Evolutionary conservation across 2,888 invertebrate genomes (phyloP), one percentile per base, ranked within the genome.

Genomic region (Drosophila maculinotata): DNA sequence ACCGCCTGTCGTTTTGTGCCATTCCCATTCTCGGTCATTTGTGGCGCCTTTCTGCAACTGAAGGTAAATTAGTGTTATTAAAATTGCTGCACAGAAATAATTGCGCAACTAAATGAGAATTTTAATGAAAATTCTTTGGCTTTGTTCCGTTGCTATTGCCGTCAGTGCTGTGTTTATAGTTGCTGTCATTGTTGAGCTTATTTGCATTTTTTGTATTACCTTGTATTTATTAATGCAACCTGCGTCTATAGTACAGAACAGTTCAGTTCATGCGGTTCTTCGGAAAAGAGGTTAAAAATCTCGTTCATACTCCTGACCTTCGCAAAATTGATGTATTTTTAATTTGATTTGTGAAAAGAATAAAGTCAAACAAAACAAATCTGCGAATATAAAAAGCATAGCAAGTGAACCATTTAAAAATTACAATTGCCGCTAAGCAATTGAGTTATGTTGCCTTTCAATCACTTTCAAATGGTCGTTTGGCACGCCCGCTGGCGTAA

Each of bases 61-160:
- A 51, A 84, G 84, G 85, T 75, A 87, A 87, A 84, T 81, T 87
- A 87, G 81, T 81, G 78, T 87, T 81, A 87, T 86, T 88, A 88
- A 86, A 88, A 87, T 87, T 69, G 78, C 65, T 85, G 78, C 85
- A 78, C 72, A 69, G 70, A 73, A 85, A 76, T 87, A 82, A 87
- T 81, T 87, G 87, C 79, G 60, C 70, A 74, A 71, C 76, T 87
- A 74, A 83, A 82, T 83, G 82, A 87, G 72, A 79, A 71, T 79
- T 87, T 84, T 87, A 87, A 84, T 82, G 78, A 81, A 85, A 78
- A 70, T 78, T 78, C 84, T 68, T 82, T 85, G 79, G 82, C 72
- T 79, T 66, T 58, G 17, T 54, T 69, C 8, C 26, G 25, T 39
- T 35, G 10, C 36, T 31, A 35, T 49, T 49, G 47, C 42, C 12